These are phyloP conservation scores for Rugalucina vietnamica DNA, from an alignment of 2,888 invertebrate species.

Conservation along the genomic window DNA sequence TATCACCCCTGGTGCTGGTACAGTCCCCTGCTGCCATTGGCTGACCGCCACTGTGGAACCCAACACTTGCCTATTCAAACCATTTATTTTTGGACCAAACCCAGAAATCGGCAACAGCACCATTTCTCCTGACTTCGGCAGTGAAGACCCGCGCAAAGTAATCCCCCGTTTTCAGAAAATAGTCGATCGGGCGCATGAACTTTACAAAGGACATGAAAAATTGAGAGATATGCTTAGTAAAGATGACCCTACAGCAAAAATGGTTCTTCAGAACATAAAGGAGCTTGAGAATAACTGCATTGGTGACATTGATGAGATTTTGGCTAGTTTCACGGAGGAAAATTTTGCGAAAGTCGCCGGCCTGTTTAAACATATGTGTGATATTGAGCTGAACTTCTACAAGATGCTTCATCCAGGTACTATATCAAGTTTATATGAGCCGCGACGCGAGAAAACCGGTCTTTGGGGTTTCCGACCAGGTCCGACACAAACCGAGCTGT, in stretches of 20 bases:
- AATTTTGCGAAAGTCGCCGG: conserved; percentile 81
- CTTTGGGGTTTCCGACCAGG: too few relatives aligned
- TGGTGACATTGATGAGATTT: conserved; percentile 81
- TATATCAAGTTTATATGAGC: too few relatives aligned
- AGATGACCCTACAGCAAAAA: conserved; percentile 64
- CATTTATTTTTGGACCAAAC: conserved; percentile 86
- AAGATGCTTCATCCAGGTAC: conserved; percentile 20
- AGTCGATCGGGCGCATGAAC: conserved; percentile 85
- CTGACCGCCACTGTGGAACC: conserved; percentile 93
- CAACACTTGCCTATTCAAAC: conserved; percentile 90
- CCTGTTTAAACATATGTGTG: conserved; percentile 83
- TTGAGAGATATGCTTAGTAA: conserved; percentile 76
- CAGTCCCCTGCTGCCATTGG: conserved; percentile 88
- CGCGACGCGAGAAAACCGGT: too few relatives aligned
- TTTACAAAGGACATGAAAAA: conserved; percentile 88
- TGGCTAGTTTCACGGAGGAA: conserved; percentile 77
- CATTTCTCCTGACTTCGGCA: conserved; percentile 85
- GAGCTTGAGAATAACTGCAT: conserved; percentile 83
- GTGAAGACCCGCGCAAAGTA: conserved; percentile 81
- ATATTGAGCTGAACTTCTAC: conserved; percentile 85
- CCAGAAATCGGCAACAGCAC: conserved; percentile 83
- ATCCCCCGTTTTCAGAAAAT: conserved; percentile 81
- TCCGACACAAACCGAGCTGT: too few relatives aligned
- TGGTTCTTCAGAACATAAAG: conserved; percentile 83
- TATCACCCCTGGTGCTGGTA: conserved; percentile 85